Conservation (phyloP, 2,888 invertebrate species). For the Antheraea assamensis region DNA sequence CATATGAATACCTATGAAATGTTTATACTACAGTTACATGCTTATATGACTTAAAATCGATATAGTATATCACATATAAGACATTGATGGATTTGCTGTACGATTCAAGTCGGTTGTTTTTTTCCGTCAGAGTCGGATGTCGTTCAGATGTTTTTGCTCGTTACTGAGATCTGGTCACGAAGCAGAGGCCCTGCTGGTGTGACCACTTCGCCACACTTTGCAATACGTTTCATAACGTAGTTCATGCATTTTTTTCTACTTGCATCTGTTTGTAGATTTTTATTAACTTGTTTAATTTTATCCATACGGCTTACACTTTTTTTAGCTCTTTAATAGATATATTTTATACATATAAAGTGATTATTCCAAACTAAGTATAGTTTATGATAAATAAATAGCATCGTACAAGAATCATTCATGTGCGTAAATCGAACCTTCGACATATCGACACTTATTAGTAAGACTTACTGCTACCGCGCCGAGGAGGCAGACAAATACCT, state of each 20-base stretch:
- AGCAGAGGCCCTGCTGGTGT: constrained; percentile 61
- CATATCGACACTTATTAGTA: no score
- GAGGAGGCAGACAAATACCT: no score
- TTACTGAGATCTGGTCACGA: constrained; percentile 71
- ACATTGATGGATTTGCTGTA: constrained; percentile 9
- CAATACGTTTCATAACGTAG: constrained; percentile 3
- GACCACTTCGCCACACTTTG: constrained; percentile 32
- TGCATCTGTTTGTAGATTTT: constrained; percentile 7
- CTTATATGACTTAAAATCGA: neutral
- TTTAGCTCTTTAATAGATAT: neutral
- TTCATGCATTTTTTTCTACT: constrained; percentile 15
- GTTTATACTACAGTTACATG: neutral
- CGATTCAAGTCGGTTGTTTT: constrained; percentile 45
- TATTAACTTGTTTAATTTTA: neutral
- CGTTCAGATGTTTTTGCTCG: constrained; percentile 74
- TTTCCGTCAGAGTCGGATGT: constrained; percentile 58
- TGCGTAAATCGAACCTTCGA: no score
- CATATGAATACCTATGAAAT: neutral
- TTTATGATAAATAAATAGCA: no score
- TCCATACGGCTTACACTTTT: neutral
- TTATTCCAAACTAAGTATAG: neutral
- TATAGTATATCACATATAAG: neutral
- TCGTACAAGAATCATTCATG: no score
- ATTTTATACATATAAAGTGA: no score
- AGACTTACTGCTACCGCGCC: no score